phyloP scores from a whole-genome alignment of 2,888 invertebrate species.

The Heliconius sara region DNA sequence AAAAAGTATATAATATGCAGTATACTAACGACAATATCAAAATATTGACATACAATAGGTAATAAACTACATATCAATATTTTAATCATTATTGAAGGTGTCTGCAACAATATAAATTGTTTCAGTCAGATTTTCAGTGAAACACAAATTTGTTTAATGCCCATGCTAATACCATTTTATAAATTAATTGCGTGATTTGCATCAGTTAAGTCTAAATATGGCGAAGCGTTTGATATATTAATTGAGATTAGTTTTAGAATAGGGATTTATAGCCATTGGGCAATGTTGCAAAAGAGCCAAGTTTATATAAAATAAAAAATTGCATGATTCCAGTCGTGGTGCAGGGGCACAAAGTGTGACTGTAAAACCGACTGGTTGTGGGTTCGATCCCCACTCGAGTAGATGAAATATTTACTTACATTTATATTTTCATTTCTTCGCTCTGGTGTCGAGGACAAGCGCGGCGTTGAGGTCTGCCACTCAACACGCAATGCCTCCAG shows the following conservation, averaged over 20 bases:
- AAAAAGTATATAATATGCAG: too few species aligned
- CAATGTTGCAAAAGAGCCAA: background rate
- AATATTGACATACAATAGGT: background rate
- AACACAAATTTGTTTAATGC: constrained; percentile 14
- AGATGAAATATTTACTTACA: too few species aligned
- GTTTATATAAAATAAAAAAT: background rate
- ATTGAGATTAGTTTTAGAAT: constrained; percentile 15
- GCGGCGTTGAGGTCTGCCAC: too few species aligned
- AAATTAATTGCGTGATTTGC: constrained; percentile 25
- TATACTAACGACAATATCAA: background rate
- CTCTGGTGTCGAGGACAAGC: too few species aligned
- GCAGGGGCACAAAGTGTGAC: too few species aligned
- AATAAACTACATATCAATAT: constrained; percentile 3
- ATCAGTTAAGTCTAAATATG: constrained; percentile 8
- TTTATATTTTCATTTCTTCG: too few species aligned
- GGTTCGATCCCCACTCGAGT: too few species aligned
- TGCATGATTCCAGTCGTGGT: too few species aligned
- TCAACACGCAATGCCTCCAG: too few species aligned
- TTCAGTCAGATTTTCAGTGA: constrained; percentile 6
- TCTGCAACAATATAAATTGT: background rate
- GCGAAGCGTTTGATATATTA: constrained; percentile 5
- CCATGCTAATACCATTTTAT: constrained; percentile 20
- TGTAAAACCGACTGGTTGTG: too few species aligned
- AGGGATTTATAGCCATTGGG: background rate
- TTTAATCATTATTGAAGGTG: background rate